A percentile compares a stretch with the other conserved stretches of the same genome.
Evolutionary conservation across 2,888 invertebrate species (phyloP).

Genomic region (Melipona beecheii): DNA sequence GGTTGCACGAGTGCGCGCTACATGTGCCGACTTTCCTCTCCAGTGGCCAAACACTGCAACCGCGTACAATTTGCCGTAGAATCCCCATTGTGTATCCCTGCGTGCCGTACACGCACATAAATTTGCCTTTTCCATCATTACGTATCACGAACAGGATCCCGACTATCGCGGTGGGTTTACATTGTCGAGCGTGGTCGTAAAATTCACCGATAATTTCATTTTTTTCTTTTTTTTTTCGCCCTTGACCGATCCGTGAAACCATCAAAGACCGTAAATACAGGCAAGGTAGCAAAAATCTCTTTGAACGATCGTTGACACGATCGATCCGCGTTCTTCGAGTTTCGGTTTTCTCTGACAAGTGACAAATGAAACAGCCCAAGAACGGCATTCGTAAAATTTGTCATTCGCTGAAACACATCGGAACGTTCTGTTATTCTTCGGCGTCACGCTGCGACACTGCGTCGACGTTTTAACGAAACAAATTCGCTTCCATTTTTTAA

Average conservation of each 20-base stretch:
- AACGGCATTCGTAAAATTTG: conserved; percentile 34
- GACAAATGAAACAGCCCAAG: conserved; percentile 28
- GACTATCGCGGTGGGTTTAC: conserved; percentile 67
- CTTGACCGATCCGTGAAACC: conserved; percentile 1
- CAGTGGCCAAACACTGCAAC: conserved; percentile 12
- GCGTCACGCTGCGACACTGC: conserved; percentile 16
- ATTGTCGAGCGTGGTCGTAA: conserved; percentile 75
- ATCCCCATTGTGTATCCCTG: conserved; percentile 55
- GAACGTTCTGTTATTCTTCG: conserved; percentile 21
- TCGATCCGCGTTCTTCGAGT: too few species aligned
- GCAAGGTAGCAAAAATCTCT: background rate
- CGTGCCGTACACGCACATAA: conserved; percentile 32
- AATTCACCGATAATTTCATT: conserved; percentile 65
- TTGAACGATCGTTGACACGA: background rate
- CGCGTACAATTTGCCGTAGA: conserved; percentile 49
- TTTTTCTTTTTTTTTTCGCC: conserved; percentile 7
- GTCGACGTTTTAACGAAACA: conserved; percentile 29
- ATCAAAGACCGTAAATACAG: conserved; percentile 12
- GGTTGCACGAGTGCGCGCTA: conserved; percentile 25
- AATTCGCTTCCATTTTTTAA: conserved; percentile 34
- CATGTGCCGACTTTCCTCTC: conserved; percentile 12
- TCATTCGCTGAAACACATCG: conserved; percentile 26
- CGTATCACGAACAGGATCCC: conserved; percentile 1
- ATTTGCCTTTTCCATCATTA: conserved; percentile 57
- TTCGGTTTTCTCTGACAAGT: conserved; percentile 5